Conservation (phyloP, 2,797 vertebrate genomes). For the Hippoglossus hippoglossus region DNA sequence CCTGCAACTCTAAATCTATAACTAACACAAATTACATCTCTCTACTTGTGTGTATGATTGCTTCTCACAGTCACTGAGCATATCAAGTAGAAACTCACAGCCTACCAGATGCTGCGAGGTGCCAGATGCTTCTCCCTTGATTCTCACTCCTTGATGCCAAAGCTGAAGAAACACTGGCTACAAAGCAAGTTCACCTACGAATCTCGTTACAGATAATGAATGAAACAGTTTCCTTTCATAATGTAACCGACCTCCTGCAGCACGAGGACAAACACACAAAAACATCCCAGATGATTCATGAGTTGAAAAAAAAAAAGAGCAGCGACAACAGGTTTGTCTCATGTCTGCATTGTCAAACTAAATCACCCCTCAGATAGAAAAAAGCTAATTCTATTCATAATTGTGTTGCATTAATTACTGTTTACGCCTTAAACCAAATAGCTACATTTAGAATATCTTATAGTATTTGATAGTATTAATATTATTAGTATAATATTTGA, state of each 20-base stretch:
- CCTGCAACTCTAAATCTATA: not conserved
- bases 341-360: not conserved
- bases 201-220: conserved; percentile 1
- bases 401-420: too few relatives aligned
- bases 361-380: not conserved
- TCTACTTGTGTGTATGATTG: not conserved
- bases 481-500: too few relatives aligned
- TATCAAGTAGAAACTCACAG: conserved; percentile 4
- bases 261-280: not conserved
- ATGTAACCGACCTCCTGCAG: not conserved
- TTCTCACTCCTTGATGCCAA: not conserved
- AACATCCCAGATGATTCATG: not conserved
- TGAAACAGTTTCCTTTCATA: not conserved
- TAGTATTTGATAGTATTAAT: too few relatives aligned
- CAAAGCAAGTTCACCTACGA: conserved; percentile 7
- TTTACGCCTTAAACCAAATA: not conserved
- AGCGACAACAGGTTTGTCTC: not conserved
- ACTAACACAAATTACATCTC: too few relatives aligned
- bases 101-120: conserved; percentile 12
- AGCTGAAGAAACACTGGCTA: not conserved
- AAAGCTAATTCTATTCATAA: not conserved
- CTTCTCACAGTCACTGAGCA: not conserved
- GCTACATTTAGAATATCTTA: not conserved
- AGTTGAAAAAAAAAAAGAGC: not conserved
- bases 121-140: not conserved